Conservation (phyloP, 2,888 invertebrate genomes). For the Laothoe populi region DNA sequence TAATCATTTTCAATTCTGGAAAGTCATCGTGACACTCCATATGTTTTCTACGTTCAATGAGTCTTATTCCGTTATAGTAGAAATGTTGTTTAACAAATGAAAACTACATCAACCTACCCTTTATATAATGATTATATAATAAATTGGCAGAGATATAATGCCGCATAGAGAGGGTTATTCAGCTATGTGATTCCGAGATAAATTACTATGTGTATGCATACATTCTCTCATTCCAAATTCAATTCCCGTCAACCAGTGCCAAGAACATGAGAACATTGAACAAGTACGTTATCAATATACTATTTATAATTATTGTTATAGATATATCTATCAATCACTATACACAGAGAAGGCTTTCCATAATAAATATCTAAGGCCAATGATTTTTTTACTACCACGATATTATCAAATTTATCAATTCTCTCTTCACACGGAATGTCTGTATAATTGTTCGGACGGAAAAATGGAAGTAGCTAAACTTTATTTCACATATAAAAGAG, state of each 20-base stretch:
- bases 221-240: slow-evolving; percentile 18
- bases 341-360: background rate
- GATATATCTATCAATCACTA: background rate
- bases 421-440: slow-evolving; percentile 36
- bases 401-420: background rate
- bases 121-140: slow-evolving; percentile 1
- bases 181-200: slow-evolving; percentile 4
- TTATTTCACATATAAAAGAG: slow-evolving; percentile 11
- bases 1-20: no score
- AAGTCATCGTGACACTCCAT: background rate
- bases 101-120: background rate
- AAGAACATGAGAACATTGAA: slow-evolving; percentile 5
- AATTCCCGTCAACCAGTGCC: slow-evolving; percentile 17
- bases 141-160: background rate
- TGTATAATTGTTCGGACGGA: slow-evolving; percentile 37
- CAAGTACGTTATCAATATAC: slow-evolving; percentile 9
- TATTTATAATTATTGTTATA: background rate
- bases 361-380: background rate
- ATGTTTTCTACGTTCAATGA: background rate
- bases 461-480: slow-evolving; percentile 36
- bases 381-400: background rate
- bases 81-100: background rate
- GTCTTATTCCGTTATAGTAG: background rate
- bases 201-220: slow-evolving; percentile 20
- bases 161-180: slow-evolving; percentile 12